Base-by-base conservation (phyloP, 2,113 vertebrate species). In the Dasypus novemcinctus region DNA sequence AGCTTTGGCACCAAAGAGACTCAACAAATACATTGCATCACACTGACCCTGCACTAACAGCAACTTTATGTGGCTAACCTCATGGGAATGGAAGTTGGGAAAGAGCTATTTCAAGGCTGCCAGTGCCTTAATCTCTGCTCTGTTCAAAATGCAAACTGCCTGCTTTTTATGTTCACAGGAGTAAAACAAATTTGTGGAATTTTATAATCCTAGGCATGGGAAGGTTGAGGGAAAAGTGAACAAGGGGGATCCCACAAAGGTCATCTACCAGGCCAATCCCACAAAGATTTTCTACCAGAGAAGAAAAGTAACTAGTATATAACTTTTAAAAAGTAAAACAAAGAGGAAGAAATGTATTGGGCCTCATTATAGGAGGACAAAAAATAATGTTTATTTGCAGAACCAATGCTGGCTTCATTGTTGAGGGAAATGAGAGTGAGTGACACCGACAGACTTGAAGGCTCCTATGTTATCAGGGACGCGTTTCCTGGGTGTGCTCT, bases 21-120 rank as follows among this genome's bases (percentile, higher is more conserved):
- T 99, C 98, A 99, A 99, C 98, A 99, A 99, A 98, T 97, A 98
- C 96, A 98, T 98, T 98, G 98, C 98, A 98, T 98, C 98, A 99
- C 71, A 52, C 61, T 98, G 98, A 98, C 97, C 98, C 98, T 98
- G 98, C 97, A 94, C 98, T 98, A 98, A 98, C 96, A 98, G 97
- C 95, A 97, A 98, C 96, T 98, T 98, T 98, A 97, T 98, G 98
- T 97, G 97, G 96, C 97, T 98, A 98, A 98, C 96, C 97, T 98
- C 98, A 98, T 98, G 98, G 98, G 98, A 98, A 98, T 97, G 98
- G 97, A 98, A 97, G 97, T 97, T 98, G 98, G 98, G 98, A 98
- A 98, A 98, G 98, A 98, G 96, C 97, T 98, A 98, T 98, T 98
- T 98, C 98, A 99, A 99, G 98, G 98, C 93, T 98, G 95, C 96